Evolutionary conservation across 1,140 invertebrate genomes (phyloP), one percentile per base, ranked within the genome.

Genomic region (Cherax quadricarinatus): DNA sequence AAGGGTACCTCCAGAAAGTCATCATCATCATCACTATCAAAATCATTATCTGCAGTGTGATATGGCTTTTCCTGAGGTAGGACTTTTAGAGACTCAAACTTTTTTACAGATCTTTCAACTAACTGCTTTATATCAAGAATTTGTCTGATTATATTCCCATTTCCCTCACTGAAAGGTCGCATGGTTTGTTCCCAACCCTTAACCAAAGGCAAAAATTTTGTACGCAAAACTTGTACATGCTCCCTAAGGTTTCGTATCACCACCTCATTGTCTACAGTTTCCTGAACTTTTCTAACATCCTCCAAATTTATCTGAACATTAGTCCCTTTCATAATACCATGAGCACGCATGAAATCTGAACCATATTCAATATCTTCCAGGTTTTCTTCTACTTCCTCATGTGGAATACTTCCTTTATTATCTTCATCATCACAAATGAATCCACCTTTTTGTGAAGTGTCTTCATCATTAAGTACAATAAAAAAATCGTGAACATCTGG

Each of bases 401-500:
- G 30, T 2, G 53, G 21, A 10, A 49, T 62, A n/a, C 66, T 62
- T n/a, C 30, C 90, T 6, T 83, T 24, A 12, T 49, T n/a, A 62
- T 24, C 24, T n/a, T 21, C 49, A 66, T 48, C 48, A 24, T 85
- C 81, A 30, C n/a, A 12, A 1, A 90, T 49, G 60, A 90, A 81
- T 41, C 82, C 81, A 75, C 79, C 88, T 75, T 57, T 62, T 53
- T 84, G 81, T 10, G 24, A 66, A 16, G 10, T 12, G 0, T 90
- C 88, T 79, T 93, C 83, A 78, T 86, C 88, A 86, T 86, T 49
- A 48, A 93, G 30, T 53, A 87, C 87, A 60, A 93, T 92, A 66
- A 93, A 93, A 88, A 93, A 93, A 48, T 93, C 88, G 66, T 92
- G 85, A 53, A 93, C 81, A 88, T 93, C 93, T 86, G 93, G 93